phyloP scores from a whole-genome alignment of 92 coral and sea anemone genomes.

The Actinernus sp. region DNA sequence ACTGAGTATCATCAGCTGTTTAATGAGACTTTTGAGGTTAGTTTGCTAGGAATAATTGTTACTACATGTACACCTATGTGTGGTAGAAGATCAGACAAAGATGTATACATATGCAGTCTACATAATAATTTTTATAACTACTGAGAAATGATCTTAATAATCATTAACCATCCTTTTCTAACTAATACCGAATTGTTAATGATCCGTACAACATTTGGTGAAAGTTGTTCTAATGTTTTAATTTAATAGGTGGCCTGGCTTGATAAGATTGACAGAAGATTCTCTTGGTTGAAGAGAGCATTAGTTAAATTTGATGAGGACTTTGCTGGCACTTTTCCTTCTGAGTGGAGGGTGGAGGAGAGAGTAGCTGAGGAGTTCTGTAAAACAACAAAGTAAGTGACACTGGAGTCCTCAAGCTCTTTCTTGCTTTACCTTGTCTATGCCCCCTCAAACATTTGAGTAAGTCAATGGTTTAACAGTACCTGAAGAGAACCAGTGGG shows the following conservation, averaged over 20 bases:
- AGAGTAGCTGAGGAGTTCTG: conserved; percentile 95
- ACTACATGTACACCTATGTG: too few relatives aligned
- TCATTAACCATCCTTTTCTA: too few relatives aligned
- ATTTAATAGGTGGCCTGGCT: conserved; percentile 92
- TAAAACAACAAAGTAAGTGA: conserved; percentile 85
- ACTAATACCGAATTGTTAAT: too few relatives aligned
- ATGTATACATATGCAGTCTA: too few relatives aligned
- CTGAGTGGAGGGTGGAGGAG: conserved; percentile 97
- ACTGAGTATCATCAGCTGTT: conserved; percentile 95
- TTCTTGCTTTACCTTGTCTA: not conserved
- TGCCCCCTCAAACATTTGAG: too few relatives aligned
- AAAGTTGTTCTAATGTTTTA: not conserved
- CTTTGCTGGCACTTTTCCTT: conserved; percentile 93
- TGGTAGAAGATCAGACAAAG: not conserved
- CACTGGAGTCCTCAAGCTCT: too few relatives aligned
- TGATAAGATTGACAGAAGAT: conserved; percentile 96
- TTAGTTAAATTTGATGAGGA: conserved; percentile 96
- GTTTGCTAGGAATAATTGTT: not conserved
- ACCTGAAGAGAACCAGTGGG: too few relatives aligned
- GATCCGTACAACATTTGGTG: too few relatives aligned
- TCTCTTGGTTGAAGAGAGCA: conserved; percentile 98
- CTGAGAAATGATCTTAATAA: too few relatives aligned
- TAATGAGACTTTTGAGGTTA: conserved; percentile 94
- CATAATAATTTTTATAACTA: too few relatives aligned
- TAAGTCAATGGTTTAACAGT: too few relatives aligned